Conservation (phyloP, 2,113 vertebrate genomes). For the Eublepharis macularius region DNA sequence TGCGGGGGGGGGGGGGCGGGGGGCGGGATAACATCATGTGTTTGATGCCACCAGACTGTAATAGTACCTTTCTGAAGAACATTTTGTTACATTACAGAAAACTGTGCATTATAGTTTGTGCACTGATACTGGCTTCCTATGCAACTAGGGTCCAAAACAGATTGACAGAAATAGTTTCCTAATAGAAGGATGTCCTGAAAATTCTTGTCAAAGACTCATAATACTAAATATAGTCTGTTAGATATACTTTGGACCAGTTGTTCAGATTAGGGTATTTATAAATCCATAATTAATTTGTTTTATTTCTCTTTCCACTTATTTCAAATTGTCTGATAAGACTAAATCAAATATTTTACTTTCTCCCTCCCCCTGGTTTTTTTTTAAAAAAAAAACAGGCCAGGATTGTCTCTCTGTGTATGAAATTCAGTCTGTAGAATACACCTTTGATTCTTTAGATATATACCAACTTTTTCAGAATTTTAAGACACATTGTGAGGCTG, state of each 20-base stretch:
- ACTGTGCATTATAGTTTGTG: accelerated
- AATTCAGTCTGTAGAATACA: not conserved
- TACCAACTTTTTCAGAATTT: not conserved
- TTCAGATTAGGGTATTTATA: conserved; percentile 4
- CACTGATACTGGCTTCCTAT: not conserved
- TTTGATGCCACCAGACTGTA: not conserved
- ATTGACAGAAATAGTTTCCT: conserved; percentile 16
- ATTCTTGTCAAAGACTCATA: conserved; percentile 20
- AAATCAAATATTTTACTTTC: not conserved
- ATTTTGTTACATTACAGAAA: not conserved
- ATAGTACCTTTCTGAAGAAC: conserved; percentile 14
- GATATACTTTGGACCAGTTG: not conserved
- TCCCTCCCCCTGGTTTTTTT: not conserved
- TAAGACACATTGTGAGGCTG: not conserved
- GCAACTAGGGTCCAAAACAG: conserved; percentile 21
- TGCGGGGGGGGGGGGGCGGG: not conserved
- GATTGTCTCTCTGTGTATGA: not conserved
- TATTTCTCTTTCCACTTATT: not conserved
- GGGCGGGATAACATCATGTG: not conserved
- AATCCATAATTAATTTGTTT: not conserved
- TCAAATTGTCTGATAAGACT: not conserved
- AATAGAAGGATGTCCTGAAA: conserved; percentile 24
- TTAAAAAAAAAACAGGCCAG: not conserved
- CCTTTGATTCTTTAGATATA: not conserved
- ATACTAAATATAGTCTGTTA: conserved; percentile 31